Evolutionary conservation across 2,888 invertebrate species (phyloP).

Genomic region (Caradrina clavipalpis): DNA sequence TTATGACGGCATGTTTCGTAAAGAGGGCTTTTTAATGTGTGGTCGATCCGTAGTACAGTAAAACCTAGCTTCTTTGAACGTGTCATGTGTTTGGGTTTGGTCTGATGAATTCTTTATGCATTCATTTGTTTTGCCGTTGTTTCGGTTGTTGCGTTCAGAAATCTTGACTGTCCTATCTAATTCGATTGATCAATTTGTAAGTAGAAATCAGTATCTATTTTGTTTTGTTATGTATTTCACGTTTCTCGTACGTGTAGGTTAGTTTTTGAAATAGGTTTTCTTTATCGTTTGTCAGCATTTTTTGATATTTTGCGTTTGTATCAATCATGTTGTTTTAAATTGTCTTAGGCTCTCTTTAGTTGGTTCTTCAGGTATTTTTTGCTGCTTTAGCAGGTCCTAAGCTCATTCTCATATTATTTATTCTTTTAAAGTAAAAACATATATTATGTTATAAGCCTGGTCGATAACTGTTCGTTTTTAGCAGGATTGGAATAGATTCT

Average conservation of each 20-base stretch:
- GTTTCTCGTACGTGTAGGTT: neutral
- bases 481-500: slow-evolving; percentile 53
- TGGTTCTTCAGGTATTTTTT: no score
- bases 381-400: no score
- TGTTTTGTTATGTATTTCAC: neutral
- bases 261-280: no score
- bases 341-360: no score
- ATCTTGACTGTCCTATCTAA: slow-evolving; percentile 23
- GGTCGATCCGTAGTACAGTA: slow-evolving; percentile 50
- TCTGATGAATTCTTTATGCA: slow-evolving; percentile 27
- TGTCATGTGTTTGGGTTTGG: slow-evolving; percentile 27
- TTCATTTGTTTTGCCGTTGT: slow-evolving; percentile 19
- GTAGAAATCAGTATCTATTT: neutral
- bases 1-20: slow-evolving; percentile 54
- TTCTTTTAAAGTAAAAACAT: no score
- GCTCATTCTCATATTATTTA: no score
- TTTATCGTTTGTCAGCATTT: neutral
- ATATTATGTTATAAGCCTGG: no score
- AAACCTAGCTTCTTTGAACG: slow-evolving; percentile 29
- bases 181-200: slow-evolving; percentile 6
- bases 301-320: no score
- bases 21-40: slow-evolving; percentile 53
- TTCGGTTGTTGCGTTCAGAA: slow-evolving; percentile 9
- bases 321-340: no score
- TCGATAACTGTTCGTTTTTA: slow-evolving; percentile 20